Conservation (phyloP, 2,113 vertebrate species). For the Periophthalmus modestus region DNA sequence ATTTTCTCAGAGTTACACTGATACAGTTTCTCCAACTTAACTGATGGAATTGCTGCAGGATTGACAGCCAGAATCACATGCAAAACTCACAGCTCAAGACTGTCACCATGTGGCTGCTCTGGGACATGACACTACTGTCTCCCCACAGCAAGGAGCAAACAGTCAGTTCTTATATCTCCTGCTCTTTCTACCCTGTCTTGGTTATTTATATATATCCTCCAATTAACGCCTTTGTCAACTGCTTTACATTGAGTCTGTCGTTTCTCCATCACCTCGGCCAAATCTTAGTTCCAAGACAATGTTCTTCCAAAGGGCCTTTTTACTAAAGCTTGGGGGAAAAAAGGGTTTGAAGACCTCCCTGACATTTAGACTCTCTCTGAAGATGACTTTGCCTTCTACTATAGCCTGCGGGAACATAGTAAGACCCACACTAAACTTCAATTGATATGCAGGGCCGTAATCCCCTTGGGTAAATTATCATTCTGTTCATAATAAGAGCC, state of each 20-base stretch:
- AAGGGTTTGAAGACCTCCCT: conserved; percentile 76
- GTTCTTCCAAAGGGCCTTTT: conserved; percentile 60
- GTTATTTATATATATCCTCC: conserved; percentile 4
- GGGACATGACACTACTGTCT: conserved; percentile 23
- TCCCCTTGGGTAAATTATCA: conserved; percentile 75
- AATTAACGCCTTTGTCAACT: conserved; percentile 45
- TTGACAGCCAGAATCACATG: conserved; percentile 12
- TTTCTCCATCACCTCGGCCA: conserved; percentile 40
- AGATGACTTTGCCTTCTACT: conserved; percentile 79
- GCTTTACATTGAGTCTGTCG: conserved; percentile 43
- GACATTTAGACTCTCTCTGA: conserved; percentile 78
- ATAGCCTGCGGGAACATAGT: conserved; percentile 77
- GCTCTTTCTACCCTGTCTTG: neutral
- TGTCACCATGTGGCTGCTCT: conserved; percentile 68
- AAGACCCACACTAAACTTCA: conserved; percentile 75
- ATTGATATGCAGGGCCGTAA: conserved; percentile 73
- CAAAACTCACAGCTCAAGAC: conserved; percentile 71
- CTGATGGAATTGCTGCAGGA: conserved; percentile 64
- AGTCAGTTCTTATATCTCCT: conserved; percentile 23
- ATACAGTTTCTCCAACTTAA: conserved; percentile 62
- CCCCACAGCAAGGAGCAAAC: conserved; percentile 5
- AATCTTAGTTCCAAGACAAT: conserved; percentile 60
- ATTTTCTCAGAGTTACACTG: conserved; percentile 62
- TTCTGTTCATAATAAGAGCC: conserved; percentile 74
- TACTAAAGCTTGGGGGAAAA: conserved; percentile 55